These are phyloP conservation scores for Dasypolia templi DNA, from an alignment of 2,888 invertebrate species.

Conservation along the genomic window DNA sequence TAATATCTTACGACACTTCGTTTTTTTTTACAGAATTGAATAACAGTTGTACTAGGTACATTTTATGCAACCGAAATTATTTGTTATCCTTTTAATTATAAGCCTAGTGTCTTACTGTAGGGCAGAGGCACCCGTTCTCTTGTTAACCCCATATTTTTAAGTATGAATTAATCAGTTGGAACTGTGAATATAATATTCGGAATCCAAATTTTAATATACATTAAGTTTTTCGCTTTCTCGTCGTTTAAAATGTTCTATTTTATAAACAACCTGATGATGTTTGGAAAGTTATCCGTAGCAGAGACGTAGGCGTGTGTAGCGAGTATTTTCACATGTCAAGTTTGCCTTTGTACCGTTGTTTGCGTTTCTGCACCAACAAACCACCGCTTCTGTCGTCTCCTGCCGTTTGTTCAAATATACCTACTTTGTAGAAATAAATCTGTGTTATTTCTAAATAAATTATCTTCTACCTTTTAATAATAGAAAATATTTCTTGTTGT, in stretches of 20 bases:
- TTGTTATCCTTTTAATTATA: no score
- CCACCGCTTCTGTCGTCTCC: constrained; percentile 9
- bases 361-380: constrained; percentile 14
- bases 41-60: no score
- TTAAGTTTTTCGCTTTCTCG: not conserved
- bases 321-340: constrained; percentile 17
- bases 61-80: no score
- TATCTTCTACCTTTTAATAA: not conserved
- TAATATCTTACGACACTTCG: not conserved
- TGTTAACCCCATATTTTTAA: no score
- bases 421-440: constrained; percentile 8
- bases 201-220: not conserved
- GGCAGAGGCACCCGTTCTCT: no score
- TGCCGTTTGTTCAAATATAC: constrained; percentile 18
- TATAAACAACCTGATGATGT: not conserved
- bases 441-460: not conserved
- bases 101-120: no score
- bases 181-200: no score
- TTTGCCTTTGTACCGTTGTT: constrained; percentile 8
- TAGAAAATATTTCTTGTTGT: not conserved
- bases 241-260: not conserved
- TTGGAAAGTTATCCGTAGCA: not conserved
- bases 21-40: no score
- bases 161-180: no score
- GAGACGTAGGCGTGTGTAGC: not conserved